These are phyloP conservation scores for Synergus itoensis DNA, from an alignment of 2,888 invertebrate species.

Conservation along the genomic window DNA sequence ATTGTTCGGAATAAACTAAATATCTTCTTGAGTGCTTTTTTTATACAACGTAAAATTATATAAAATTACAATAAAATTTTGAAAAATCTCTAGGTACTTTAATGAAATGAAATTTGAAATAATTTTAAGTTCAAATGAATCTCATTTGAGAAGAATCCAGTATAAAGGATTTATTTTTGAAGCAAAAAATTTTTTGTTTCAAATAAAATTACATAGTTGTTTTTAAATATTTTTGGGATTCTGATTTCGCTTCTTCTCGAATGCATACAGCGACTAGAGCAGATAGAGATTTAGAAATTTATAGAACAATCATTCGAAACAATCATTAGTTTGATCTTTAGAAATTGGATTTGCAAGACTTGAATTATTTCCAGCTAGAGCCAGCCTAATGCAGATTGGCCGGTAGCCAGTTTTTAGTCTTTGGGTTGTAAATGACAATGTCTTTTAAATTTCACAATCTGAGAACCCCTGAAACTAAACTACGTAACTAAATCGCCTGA, in stretches of 20 bases:
- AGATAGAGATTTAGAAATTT: not conserved
- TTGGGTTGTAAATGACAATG: slow-evolving; percentile 25
- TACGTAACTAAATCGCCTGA: not conserved
- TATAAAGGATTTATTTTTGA: not conserved
- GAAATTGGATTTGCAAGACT: slow-evolving; percentile 52
- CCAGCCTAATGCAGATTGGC: slow-evolving; percentile 56
- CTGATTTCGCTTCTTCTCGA: not conserved
- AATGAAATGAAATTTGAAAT: not conserved
- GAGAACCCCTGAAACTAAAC: not conserved
- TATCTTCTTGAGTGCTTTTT: not conserved
- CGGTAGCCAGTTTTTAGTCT: slow-evolving; percentile 56
- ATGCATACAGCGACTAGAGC: not conserved
- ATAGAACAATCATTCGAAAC: not conserved
- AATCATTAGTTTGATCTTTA: slow-evolving; percentile 45
- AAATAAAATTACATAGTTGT: not conserved
- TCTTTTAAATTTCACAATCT: slow-evolving; percentile 17
- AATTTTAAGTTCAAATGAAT: not conserved
- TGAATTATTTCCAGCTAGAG: slow-evolving; percentile 63
- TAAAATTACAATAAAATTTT: not conserved
- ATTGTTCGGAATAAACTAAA: not conserved
- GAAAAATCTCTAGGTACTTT: too few species aligned
- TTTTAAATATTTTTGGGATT: not conserved
- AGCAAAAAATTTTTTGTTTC: not conserved
- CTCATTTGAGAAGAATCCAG: not conserved
- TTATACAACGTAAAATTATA: not conserved